A percentile compares a stretch with the other conserved stretches of the same genome.
Conservation (phyloP, 2,113 vertebrate genomes). For the Bombycilla garrulus region DNA sequence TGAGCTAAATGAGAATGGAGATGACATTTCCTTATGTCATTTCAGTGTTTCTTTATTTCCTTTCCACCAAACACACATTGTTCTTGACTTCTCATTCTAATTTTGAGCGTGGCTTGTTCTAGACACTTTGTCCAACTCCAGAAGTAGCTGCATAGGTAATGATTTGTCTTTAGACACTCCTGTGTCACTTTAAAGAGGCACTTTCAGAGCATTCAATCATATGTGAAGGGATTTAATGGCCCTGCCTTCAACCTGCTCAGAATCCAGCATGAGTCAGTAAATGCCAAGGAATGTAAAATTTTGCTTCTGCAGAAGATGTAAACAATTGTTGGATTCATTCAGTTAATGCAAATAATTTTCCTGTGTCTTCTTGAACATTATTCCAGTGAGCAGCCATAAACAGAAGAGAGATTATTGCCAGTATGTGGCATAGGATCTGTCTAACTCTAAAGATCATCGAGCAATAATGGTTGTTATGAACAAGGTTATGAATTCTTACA, state of each 20-base stretch:
- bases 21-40: not conserved
- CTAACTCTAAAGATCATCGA: not conserved
- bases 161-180: not conserved
- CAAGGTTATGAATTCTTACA: slow-evolving; percentile 29
- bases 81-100: not conserved
- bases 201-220: not conserved
- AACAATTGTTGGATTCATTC: not conserved
- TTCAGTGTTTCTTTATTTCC: not conserved
- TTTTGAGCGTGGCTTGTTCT: not conserved
- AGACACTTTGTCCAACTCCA: not conserved
- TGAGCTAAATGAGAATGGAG: not conserved
- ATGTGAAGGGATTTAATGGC: not conserved
- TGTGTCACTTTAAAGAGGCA: not conserved
- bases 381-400: not conserved
- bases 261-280: not conserved
- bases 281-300: not conserved
- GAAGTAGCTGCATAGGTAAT: not conserved
- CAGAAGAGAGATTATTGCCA: not conserved
- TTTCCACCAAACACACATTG: not conserved
- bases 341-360: not conserved
- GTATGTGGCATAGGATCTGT: not conserved
- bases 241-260: not conserved
- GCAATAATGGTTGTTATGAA: not conserved
- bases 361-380: not conserved
- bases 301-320: not conserved